Evolutionary conservation across 2,113 vertebrate species (phyloP), one percentile per base, ranked within the genome.

Genomic region (Tetraodon nigroviridis): DNA sequence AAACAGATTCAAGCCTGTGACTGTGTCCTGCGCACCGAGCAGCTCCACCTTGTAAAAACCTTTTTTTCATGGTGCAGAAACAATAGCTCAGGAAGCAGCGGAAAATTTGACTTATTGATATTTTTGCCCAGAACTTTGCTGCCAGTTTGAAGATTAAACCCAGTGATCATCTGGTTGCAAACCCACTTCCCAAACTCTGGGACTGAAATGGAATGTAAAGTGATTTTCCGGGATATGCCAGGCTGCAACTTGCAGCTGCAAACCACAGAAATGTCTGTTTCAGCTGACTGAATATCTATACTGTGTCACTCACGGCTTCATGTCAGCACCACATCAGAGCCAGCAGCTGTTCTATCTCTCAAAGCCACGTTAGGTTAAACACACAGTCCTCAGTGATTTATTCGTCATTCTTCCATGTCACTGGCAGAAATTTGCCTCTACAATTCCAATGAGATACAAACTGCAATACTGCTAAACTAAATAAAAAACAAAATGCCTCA

Each of bases 251-350:
- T 53, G 29, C 32, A 59, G 65, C 51, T 70, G 69, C 32, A 62
- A 52, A 60, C 63, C 54, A 59, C 17, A 60, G 54, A 51, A 13
- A 66, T 22, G 21, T 80, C 64, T 51, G 45, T 74, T 61, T 64
- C 75, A 67, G 53, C 41, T 73, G 74, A 69, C 40, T 64, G 63
- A 61, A 55, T 40, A 17, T 69, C 58, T 79, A 75, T 62, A 68
- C 63, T 64, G 49, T 49, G 54, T 37, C 52, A 13, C 42, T n/a
- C 51, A 51, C 44, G n/a, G 44, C 44, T 46, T 6, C 44, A 45
- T 42, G 6, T 51, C 16, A 19, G n/a, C 46, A 48, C 17, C 46
- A 19, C 18, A 48, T 48, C 7, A 10, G 45, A 7, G 15, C 45
- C 4, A 6, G 17, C 45, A 47, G 45, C 7, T n/a, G 17, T 47